Percentiles rank a stretch among this genome's conserved stretches.
Evolutionary conservation across 2,888 invertebrate species (phyloP).

Genomic region (Lamellibrachia satsuma): DNA sequence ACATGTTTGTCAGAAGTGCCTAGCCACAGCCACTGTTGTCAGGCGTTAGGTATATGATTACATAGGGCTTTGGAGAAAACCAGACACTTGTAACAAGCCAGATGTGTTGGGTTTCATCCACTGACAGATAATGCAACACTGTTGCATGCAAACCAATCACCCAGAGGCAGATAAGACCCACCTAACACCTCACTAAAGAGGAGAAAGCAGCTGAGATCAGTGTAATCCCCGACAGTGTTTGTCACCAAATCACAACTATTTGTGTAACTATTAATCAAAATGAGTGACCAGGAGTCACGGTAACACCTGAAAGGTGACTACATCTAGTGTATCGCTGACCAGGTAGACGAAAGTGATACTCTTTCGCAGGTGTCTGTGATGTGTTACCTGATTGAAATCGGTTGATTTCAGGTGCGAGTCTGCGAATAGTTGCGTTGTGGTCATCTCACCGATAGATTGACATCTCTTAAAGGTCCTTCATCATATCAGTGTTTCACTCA

Average conservation of each 20-base stretch:
- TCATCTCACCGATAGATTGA: too few species aligned
- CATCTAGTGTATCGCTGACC: background rate
- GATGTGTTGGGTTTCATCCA: background rate
- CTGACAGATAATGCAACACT: background rate
- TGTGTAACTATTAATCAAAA: background rate
- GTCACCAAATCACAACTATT: background rate
- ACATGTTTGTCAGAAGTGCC: background rate
- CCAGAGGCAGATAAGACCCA: background rate
- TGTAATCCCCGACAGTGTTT: background rate
- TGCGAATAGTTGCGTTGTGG: background rate
- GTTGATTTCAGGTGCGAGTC: background rate
- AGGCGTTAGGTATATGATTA: background rate
- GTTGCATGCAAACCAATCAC: background rate
- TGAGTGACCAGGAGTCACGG: background rate
- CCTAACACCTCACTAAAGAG: background rate
- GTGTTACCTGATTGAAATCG: background rate
- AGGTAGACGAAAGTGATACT: background rate
- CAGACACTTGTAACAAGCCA: background rate
- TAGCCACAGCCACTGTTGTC: background rate
- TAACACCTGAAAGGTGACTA: background rate
- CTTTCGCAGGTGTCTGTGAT: background rate
- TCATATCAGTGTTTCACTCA: too few species aligned
- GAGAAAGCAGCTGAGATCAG: background rate
- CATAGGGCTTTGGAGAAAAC: background rate
- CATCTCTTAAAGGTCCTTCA: too few species aligned